Conservation (phyloP, 2,113 vertebrate species). For the Petrocephalus microphthalmus region DNA sequence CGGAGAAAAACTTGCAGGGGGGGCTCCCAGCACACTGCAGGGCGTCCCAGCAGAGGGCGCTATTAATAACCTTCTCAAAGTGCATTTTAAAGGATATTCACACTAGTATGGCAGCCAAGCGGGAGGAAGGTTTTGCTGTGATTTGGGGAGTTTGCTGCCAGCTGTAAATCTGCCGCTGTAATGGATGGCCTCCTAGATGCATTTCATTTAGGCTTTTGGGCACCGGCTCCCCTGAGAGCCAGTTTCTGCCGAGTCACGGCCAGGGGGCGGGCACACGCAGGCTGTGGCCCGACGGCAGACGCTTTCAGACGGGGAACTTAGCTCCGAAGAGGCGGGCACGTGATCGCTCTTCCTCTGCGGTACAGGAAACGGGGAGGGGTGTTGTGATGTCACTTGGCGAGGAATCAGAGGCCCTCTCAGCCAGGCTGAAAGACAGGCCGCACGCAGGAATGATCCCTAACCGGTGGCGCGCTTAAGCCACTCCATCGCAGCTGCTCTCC, state of each 20-base stretch:
- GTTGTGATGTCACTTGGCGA: not conserved
- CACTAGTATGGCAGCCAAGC: not conserved
- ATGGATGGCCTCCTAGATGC: not conserved
- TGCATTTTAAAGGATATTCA: not conserved
- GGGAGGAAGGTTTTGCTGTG: not conserved
- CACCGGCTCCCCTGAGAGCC: not conserved
- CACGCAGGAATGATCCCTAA: not conserved
- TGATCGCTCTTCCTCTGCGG: not conserved
- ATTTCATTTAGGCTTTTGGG: not conserved
- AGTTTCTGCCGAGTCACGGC: not conserved
- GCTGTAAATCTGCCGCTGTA: not conserved
- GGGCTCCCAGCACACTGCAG: not conserved
- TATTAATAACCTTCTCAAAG: not conserved
- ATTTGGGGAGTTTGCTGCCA: not conserved
- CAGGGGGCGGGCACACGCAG: not conserved
- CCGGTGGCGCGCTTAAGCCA: not conserved
- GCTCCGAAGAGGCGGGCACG: not conserved
- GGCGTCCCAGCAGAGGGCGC: not conserved
- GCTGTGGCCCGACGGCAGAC: not conserved
- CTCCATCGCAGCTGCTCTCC: not conserved
- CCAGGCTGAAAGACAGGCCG: not conserved
- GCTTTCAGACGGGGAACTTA: not conserved
- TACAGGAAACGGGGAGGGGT: not conserved
- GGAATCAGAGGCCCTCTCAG: not conserved
- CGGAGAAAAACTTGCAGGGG: not conserved